phyloP scores from a whole-genome alignment of 2,113 vertebrate genomes.

The Melozone crissalis region DNA sequence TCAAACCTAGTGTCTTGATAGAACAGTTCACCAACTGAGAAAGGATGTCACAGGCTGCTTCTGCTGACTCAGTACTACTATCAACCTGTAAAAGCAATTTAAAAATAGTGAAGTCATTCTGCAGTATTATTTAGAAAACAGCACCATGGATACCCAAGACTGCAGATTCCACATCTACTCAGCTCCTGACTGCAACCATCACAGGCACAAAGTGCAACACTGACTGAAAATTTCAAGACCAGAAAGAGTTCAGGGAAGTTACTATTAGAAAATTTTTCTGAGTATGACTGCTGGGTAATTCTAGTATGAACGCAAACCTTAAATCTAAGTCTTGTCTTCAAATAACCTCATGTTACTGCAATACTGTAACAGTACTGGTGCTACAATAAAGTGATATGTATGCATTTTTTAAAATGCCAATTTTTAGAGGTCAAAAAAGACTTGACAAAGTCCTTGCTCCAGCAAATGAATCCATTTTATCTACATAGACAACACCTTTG shows the following conservation, averaged over 20 bases:
- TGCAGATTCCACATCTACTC: neutral
- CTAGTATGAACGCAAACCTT: neutral
- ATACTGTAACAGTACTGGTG: neutral
- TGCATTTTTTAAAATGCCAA: rapidly evolving
- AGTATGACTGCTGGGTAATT: neutral
- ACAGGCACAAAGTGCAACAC: neutral
- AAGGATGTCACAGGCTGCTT: slow-evolving; percentile 89
- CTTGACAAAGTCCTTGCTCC: neutral
- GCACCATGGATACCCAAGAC: neutral
- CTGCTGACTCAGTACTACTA: slow-evolving; percentile 88
- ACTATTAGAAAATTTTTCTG: neutral
- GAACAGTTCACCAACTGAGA: slow-evolving; percentile 92
- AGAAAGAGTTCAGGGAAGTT: neutral
- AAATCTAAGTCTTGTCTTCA: neutral
- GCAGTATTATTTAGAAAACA: neutral
- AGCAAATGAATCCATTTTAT: neutral
- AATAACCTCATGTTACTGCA: neutral
- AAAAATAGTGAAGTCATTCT: neutral
- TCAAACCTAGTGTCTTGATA: slow-evolving; percentile 87
- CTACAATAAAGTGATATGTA: rapidly evolving
- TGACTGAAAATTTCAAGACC: neutral
- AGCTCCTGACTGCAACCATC: neutral
- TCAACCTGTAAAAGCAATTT: slow-evolving; percentile 80
- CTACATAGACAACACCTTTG: neutral
- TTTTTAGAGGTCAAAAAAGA: neutral